Evolutionary conservation across 2,888 invertebrate species (phyloP), one percentile per base, ranked within the genome.

Genomic region (Dryococelus australis): DNA sequence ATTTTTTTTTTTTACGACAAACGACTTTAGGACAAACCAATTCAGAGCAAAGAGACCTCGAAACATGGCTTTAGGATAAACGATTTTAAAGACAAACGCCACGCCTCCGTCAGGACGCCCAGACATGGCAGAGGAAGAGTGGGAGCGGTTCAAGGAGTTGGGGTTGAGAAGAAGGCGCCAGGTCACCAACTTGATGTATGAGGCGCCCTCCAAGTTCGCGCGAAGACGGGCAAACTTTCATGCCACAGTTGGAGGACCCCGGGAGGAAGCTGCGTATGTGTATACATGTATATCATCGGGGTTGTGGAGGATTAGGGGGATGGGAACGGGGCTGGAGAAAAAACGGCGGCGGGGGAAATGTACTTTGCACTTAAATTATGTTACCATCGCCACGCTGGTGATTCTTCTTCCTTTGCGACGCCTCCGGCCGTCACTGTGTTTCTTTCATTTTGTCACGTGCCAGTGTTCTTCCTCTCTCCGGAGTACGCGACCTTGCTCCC

Each of bases 331-430:
- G 65, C n/a, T 65, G 65, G 65, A n/a, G 10, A 24, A 16, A 35
- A 35, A 35, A 47, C 47, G 47, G 8, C 47, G 47, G 47, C 47
- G 47, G 16, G 47, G 47, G 65, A 65, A 24, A 65, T 65, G 65
- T 65, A 65, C 65, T 65, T 65, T 65, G 65, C 65, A 65, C 65
- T 65, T 65, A 65, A 65, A 65, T 65, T 65, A 65, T 65, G 65
- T 65, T 65, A 65, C 65, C 65, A 24, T 65, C 65, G 65, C 24
- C 12, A 3, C 65, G n/a, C 24, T 6, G 65, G 65, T 65, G 65
- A 65, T 65, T 65, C 6, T 65, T 65, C 65, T 65, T 65, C 65
- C 65, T 65, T 65, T 35, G 35, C 35, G 35, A 35, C 65, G 65
- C 65, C n/a, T 24, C 65, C n/a, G 65, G 20, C 12, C 16, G 65